phyloP scores from a whole-genome alignment of 2,888 invertebrate genomes.

The Allolobophora icterica region DNA sequence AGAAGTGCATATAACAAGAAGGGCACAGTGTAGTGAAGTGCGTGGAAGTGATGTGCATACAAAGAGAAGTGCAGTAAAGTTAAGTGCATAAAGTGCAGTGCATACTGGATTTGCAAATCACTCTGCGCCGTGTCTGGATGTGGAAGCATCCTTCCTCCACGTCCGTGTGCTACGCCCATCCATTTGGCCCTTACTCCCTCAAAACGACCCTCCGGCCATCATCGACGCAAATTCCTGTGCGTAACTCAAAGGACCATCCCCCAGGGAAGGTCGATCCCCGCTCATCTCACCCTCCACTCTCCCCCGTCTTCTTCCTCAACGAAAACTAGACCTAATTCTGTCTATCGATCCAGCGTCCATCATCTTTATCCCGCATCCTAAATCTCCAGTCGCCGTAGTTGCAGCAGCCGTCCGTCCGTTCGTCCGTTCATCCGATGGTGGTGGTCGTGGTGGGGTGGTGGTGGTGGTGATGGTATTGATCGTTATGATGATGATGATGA shows the following conservation, averaged over 20 bases:
- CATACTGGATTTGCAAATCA: background rate
- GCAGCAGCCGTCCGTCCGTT: no score
- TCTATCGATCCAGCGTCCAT: no score
- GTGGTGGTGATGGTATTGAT: no score
- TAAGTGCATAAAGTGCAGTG: conserved; percentile 3
- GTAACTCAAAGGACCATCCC: background rate
- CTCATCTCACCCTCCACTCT: background rate
- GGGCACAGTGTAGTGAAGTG: background rate
- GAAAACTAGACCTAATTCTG: background rate
- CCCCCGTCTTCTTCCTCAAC: background rate
- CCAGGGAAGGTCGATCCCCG: background rate
- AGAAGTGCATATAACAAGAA: background rate
- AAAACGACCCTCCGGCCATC: background rate
- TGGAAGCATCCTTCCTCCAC: background rate
- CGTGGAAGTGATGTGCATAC: no score
- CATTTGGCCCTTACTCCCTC: background rate
- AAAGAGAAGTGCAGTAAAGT: background rate
- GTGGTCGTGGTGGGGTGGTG: no score
- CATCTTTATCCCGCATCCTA: no score
- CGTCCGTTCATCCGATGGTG: no score
- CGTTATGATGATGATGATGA: no score
- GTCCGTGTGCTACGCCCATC: background rate
- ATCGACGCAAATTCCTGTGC: background rate
- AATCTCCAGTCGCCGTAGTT: no score
- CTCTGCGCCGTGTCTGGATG: background rate